phyloP scores from a whole-genome alignment of 2,797 vertebrate genomes.

The Labeo calbasu region DNA sequence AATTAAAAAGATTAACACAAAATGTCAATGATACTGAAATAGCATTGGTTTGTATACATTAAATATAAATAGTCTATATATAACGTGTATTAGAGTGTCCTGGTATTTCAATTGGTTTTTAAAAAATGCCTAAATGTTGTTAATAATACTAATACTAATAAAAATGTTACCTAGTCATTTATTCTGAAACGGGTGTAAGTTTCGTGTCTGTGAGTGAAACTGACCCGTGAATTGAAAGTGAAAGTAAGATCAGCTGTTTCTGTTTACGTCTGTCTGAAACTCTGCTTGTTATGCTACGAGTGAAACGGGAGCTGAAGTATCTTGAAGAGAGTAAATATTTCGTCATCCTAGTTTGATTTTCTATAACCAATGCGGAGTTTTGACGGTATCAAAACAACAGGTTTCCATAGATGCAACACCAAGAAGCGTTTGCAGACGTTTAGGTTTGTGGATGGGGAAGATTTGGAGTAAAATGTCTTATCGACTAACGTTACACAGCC shows the following conservation, averaged over 20 bases:
- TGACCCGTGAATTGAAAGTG: constrained; percentile 40
- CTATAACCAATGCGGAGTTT: background rate
- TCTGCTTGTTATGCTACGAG: background rate
- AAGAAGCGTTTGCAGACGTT: background rate
- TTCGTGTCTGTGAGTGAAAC: background rate
- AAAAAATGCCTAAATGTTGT: background rate
- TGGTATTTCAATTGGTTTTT: background rate
- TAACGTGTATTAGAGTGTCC: background rate
- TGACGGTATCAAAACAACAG: background rate
- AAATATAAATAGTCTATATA: too few species aligned
- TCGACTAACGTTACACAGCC: background rate
- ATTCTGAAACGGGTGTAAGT: background rate
- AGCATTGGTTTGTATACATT: background rate
- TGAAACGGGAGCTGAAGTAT: background rate
- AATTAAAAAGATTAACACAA: background rate
- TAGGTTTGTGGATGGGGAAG: background rate
- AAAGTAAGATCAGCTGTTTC: constrained; percentile 34
- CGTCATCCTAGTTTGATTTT: background rate
- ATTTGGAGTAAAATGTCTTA: background rate
- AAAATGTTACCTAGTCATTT: background rate
- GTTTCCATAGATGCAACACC: background rate
- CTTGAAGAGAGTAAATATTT: background rate
- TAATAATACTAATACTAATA: background rate
- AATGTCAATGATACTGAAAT: too few species aligned
- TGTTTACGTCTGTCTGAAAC: background rate